phyloP scores from a whole-genome alignment of 2,888 invertebrate genomes.

The Chymomyza amoena region DNA sequence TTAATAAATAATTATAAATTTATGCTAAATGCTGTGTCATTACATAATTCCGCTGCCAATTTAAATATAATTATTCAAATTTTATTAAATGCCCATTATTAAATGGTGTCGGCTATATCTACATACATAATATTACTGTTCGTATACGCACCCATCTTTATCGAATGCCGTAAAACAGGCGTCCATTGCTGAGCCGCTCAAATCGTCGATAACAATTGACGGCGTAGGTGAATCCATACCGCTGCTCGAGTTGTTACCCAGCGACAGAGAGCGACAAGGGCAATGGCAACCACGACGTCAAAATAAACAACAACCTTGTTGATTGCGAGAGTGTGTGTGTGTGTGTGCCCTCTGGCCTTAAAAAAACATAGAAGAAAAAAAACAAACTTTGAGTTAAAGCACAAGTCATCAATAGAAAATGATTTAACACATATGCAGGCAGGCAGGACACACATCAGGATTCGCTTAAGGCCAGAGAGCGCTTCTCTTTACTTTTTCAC shows the following conservation, averaged over 20 bases:
- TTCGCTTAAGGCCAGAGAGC: background rate
- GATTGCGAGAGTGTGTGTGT: slow-evolving; percentile 16
- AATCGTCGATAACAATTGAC: slow-evolving; percentile 80
- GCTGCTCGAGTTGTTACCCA: slow-evolving; percentile 15
- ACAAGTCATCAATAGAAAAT: slow-evolving; percentile 62
- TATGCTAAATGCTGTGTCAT: no score
- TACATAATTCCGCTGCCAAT: no score
- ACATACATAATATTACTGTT: background rate
- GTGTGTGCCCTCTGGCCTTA: slow-evolving; percentile 44
- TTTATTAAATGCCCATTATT: background rate
- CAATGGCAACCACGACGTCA: slow-evolving; percentile 17
- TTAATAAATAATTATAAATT: no score
- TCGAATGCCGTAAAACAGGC: slow-evolving; percentile 95
- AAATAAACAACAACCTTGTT: slow-evolving; percentile 31
- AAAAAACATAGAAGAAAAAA: slow-evolving; percentile 35
- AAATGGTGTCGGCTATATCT: background rate
- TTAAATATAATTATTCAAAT: background rate
- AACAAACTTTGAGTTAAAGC: slow-evolving; percentile 65
- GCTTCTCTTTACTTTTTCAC: background rate
- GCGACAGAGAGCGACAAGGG: slow-evolving; percentile 30
- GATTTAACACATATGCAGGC: slow-evolving; percentile 7
- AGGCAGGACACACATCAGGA: slow-evolving; percentile 15
- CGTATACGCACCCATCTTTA: slow-evolving; percentile 87
- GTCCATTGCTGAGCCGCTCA: slow-evolving; percentile 87
- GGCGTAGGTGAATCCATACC: slow-evolving; percentile 78